Conservation (phyloP, 2,113 vertebrate genomes). For the Equus przewalskii region DNA sequence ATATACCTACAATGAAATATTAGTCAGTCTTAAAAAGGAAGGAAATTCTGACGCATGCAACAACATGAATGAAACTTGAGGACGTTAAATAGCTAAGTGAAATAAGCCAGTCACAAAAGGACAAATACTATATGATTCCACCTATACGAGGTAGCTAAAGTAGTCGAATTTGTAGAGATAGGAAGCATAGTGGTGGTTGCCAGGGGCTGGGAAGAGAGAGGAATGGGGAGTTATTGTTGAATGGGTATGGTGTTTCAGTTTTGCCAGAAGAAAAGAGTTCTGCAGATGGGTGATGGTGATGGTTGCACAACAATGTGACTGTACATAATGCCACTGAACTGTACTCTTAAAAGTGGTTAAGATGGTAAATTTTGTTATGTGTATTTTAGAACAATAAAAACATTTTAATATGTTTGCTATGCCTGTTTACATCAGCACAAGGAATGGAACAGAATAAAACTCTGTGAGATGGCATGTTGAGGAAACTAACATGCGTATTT, state of each 20-base stretch:
- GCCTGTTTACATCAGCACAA: neutral
- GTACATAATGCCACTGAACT: neutral
- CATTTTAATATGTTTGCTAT: neutral
- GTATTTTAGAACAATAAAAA: neutral
- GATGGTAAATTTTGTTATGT: neutral
- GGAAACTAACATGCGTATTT: neutral
- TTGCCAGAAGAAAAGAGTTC: neutral
- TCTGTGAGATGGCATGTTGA: neutral
- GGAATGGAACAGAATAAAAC: neutral
- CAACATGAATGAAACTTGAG: neutral
- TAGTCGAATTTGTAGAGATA: neutral
- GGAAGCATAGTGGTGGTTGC: neutral
- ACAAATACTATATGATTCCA: neutral
- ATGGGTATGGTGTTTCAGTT: neutral
- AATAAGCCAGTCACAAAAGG: constrained; percentile 8
- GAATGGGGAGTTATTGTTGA: neutral
- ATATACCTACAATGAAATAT: neutral
- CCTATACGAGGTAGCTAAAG: neutral
- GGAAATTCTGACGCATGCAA: neutral
- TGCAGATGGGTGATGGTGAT: neutral
- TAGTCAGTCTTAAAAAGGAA: neutral
- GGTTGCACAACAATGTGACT: neutral
- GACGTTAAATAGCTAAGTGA: neutral
- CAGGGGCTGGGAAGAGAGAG: neutral
- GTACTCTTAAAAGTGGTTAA: neutral